Base-by-base conservation (phyloP, 2,797 vertebrate genomes). In the Hafferia zeledoni region DNA sequence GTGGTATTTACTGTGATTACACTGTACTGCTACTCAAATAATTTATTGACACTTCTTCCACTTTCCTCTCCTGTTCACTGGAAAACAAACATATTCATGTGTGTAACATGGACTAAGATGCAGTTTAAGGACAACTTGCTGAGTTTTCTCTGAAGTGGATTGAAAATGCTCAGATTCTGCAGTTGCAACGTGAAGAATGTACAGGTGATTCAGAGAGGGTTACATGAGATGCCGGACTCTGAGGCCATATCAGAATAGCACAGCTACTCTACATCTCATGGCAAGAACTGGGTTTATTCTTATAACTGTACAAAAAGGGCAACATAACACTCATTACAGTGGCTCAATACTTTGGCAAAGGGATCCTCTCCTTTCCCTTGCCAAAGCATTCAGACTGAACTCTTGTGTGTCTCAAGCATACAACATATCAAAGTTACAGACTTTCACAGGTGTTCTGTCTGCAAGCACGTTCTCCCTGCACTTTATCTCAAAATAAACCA, bases 391-490 rank as follows among this genome's bases (percentile, higher is more conserved):
- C 10, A 56, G 27, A 23, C 60, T 20, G 64, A 91, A 63, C 41
- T 64, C 30, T 31, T 1, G 0, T 10, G 35, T 14, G 5, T 33
- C 5, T 76, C 61, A 81, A 57, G 18, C 0, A 6, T 15, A 47
- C 17, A 69, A 50, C 2, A 25, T 10, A 87, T 6, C 37, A 43
- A 63, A 85, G 28, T 39, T 60, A 78, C 30, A 72, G 56, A 63
- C 15, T 75, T 78, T 37, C 65, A 63, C 41, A 69, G 50, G 65
- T 47, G 70, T 20, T 55, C 17, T 47, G 18, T 67, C 61, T 60
- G 41, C 57, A 74, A 78, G 37, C 11, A 97, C 84, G 53, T 96
- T 93, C 94, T 98, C 98, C 37, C 98, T 97, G 63, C 96, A 97
- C 49, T 41, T 61, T 90, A 64, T 37, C 33, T 57, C 47, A 83